Evolutionary conservation across 1,140 invertebrate genomes (phyloP), one percentile per base, ranked within the genome.

Genomic region (Drosophila funebris): DNA sequence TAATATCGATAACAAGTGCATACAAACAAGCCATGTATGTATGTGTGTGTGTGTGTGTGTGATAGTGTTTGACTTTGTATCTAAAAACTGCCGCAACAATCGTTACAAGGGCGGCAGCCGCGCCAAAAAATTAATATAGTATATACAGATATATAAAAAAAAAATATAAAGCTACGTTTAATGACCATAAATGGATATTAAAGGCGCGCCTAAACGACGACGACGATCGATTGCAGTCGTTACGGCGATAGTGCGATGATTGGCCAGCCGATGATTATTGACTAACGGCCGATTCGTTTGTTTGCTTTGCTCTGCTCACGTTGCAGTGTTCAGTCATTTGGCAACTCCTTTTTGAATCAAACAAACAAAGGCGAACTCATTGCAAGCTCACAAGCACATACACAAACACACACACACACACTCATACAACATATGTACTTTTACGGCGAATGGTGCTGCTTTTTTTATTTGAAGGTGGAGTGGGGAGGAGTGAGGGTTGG

Each of bases 61-160:
- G 24, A 5, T 0, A 50, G 50, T 53, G 60, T 62, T 58, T 71
- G 60, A 31, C n/a, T 22, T 43, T 70, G 52, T 66, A 31, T 31
- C 37, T 46, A n/a, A 14, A 20, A 67, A 56, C 39, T 68, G 70
- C 72, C 77, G 37, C 16, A 24, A 29, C 22, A 84, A 79, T 41
- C 77, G 69, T 81, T 87, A 87, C 81, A 84, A 87, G 81, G 81
- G 77, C 82, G 80, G 82, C 82, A 75, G 74, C 77, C 77, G 73
- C 61, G 46, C 81, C 77, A 84, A 84, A 83, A 73, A 61, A 33
- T 16, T 43, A 54, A 41, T 8, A 16, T 18, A 31, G 13, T 8
- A 33, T 18, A 56, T 14, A 76, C 9, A 62, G 14, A 53, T 31
- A 53, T 13, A 33, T 36, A 43, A 8, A 64, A 50, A 60, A 14